These are phyloP conservation scores for Drosophila paucipuncta DNA, from an alignment of 2,888 invertebrate genomes.

Conservation along the genomic window DNA sequence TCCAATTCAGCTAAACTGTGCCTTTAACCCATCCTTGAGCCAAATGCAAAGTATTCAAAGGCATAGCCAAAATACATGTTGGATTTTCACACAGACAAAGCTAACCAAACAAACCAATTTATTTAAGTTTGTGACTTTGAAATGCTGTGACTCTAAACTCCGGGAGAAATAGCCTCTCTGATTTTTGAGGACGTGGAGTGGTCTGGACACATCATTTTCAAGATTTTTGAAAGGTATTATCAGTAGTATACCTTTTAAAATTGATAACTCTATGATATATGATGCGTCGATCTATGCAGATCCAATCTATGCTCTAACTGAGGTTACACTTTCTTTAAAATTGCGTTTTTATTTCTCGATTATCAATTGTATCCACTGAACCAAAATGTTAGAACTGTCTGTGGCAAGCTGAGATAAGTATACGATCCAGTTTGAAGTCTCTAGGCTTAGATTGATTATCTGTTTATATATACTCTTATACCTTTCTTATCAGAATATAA, in stretches of 20 bases:
- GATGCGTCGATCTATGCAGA: not conserved
- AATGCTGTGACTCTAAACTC: not conserved
- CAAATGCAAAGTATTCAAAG: not conserved
- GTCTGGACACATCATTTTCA: not conserved
- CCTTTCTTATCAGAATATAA: not conserved
- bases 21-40: not conserved
- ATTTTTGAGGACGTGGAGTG: not conserved
- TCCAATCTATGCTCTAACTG: not conserved
- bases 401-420: not conserved
- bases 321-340: not conserved
- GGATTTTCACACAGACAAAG: conserved; percentile 1
- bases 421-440: not conserved
- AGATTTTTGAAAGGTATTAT: not conserved
- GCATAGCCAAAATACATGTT: conserved; percentile 32
- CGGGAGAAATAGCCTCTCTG: not conserved
- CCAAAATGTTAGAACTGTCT: no score
- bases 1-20: conserved; percentile 12
- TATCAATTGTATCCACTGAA: not conserved
- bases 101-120: not conserved
- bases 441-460: not conserved
- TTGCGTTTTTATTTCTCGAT: not conserved
- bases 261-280: not conserved
- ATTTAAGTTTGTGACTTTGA: not conserved
- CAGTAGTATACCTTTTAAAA: not conserved
- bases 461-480: not conserved